phyloP scores from a whole-genome alignment of 1,140 invertebrate genomes.

The Drosophila micromelanica region DNA sequence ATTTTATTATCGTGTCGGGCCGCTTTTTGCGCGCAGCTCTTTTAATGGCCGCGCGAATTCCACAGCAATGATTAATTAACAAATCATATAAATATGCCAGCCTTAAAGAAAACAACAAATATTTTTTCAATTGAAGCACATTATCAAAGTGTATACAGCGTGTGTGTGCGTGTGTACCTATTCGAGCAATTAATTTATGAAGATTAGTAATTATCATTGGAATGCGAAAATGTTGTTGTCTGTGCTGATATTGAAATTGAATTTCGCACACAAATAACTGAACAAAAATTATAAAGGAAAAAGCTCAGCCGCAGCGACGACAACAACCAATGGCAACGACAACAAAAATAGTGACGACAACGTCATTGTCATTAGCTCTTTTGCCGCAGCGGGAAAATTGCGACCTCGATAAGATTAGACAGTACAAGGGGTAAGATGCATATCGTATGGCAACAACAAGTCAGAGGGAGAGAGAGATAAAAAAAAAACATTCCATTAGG shows the following conservation, averaged over 20 bases:
- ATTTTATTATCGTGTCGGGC: conserved; percentile 67
- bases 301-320: conserved; percentile 25
- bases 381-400: conserved; percentile 62
- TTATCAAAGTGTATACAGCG: conserved; percentile 22
- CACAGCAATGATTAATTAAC: conserved; percentile 79
- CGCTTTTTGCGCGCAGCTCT: conserved; percentile 39
- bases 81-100: conserved; percentile 61
- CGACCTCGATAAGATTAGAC: conserved; percentile 79
- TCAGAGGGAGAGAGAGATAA: conserved; percentile 29
- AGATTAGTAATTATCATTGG: conserved; percentile 80
- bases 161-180: conserved; percentile 32
- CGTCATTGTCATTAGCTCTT: conserved; percentile 67
- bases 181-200: conserved; percentile 75
- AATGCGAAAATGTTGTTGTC: conserved; percentile 78
- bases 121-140: conserved; percentile 64
- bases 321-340: conserved; percentile 13
- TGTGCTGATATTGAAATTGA: conserved; percentile 75
- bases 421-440: not conserved
- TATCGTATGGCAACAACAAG: conserved; percentile 44
- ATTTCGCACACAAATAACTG: conserved; percentile 64
- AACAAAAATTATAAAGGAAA: conserved; percentile 28
- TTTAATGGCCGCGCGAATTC: conserved; percentile 72
- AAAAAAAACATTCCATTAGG: conserved; percentile 57
- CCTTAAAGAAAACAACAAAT: conserved; percentile 63
- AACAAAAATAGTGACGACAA: conserved; percentile 13